Evolutionary conservation across 2,888 invertebrate genomes (phyloP), one percentile per base, ranked within the genome.

Genomic region (Dusona sp.): DNA sequence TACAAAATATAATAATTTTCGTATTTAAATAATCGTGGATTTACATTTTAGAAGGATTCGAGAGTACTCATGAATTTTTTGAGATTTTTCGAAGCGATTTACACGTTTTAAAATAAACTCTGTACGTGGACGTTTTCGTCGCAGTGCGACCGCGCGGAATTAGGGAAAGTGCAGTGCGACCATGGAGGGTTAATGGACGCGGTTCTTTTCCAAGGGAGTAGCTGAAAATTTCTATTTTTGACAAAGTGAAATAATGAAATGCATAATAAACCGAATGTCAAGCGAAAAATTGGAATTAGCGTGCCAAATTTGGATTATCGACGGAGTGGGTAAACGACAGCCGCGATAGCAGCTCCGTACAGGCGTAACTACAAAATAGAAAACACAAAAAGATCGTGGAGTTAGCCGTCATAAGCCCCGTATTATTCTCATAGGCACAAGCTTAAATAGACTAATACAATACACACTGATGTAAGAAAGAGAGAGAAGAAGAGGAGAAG

Each of bases 331-430:
- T 16, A 16, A 16, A 48, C 29, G 72, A 51, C n/a, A 36, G 3
- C 9, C 25, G 16, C 75, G 61, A 42, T 29, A 19, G 65, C 29
- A 77, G 65, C 77, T 33, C 65, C 48, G 7, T 13, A 8, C 13
- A 22, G 13, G 22, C 11, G 48, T 25, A 45, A 77, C 77, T 33
- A 45, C 25, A 3, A 77, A 77, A 65, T 22, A 29, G 45, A 65
- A 45, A 33, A 29, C 25, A 33, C 48, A 13, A 45, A 29, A 48
- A 64, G n/a, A n/a, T n/a, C 45, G 65, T 33, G 13, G 16, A 65
- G 48, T 48, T 48, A 22, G 22, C 48, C 22, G 36, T 65, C 77
- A 8, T 38, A 11, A 33, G 0, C 25, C 8, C 0, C 48, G n/a
- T 36, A 72, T 64, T n/a, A 9, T 11, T 70, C n/a, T 29, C 29